Base-by-base conservation (phyloP, 2,797 vertebrate genomes). In the Lophius americanus region DNA sequence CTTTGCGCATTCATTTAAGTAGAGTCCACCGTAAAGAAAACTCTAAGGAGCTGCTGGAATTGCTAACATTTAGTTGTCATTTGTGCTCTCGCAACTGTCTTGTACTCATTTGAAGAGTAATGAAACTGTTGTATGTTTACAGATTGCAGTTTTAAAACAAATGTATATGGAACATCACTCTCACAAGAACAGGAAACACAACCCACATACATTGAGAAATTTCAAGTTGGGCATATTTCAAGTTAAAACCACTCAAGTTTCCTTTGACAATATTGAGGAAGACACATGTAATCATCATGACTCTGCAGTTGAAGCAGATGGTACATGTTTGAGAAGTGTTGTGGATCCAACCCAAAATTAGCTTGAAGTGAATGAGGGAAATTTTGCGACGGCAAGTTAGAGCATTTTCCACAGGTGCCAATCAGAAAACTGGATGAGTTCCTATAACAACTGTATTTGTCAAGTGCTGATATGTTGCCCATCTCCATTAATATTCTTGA, bases 51-150 rank as follows among this genome's bases (percentile, higher is more conserved):
- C 12, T 36, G 0, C n/a, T 36, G 47, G 64, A 57, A 59, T 39
- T 53, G 12, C 38, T 48, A 39, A 55, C 54, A 48, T 76, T 60
- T 4, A 60, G 55, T 52, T 64, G 55, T 57, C 48, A 11, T 58
- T 47, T 52, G 60, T 72, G 61, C 10, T 5, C n/a, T 51, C 33
- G 54, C 9, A 33, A 13, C 3, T 9, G n/a, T 52, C 23, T 64
- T 23, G 42, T 48, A 52, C 10, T 47, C 58, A 76, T 72, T 36
- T 78, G 8, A 72, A 49, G 48, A 58, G 54, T 53, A 39, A 73
- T 63, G 57, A 75, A 71, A 64, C 67, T 23, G 61, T 83, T 80
- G 70, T 60, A 66, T 77, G 67, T 75, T 83, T 70, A 10, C 6
- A 38, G 49, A 44, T 41, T 66, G 76, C 33, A 36, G 9, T 53